Evolutionary conservation across 2,113 vertebrate species (phyloP), one percentile per base, ranked within the genome.

Genomic region (Orcinus orca): DNA sequence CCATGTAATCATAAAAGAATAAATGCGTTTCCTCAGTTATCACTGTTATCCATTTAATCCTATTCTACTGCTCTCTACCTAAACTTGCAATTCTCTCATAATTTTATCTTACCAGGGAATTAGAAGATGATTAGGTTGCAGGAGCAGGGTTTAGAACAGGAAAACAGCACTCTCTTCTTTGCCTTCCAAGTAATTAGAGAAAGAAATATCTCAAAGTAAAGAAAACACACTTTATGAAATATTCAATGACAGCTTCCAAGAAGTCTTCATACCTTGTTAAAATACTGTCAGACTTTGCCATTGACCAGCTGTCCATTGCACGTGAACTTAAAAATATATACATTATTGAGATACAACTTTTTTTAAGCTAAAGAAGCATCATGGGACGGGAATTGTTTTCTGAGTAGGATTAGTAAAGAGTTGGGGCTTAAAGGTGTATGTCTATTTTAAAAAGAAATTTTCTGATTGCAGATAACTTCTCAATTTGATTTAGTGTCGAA

Each of bases 401-500:
- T 50, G 41, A 67, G 47, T 71, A n/a, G 70, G 88, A 83, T 96
- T 98, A 98, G 98, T 97, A 97, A 98, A 96, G 98, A 97, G 83
- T 98, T 97, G 97, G 98, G 98, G 98, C 98, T 97, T 97, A 98
- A 98, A 99, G 98, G 98, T 98, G 98, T 97, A 95, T 97, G 98
- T 98, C 98, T 98, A 97, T 98, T 99, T 98, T 98, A 97, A 98
- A 98, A 98, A 98, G 97, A 98, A 98, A 98, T 98, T 98, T 99
- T 99, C 99, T 98, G 99, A 99, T 99, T 98, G 98, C 97, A 99
- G 99, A 99, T 99, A 99, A 99, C 98, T 98, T 98, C 98, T 99
- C 98, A 98, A 98, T 99, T 99, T 99, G 99, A 99, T 99, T 99
- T 99, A 99, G 98, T 98, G 98, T 99, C 98, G 98, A 99, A 99